Evolutionary conservation across 2,797 vertebrate species (phyloP).

Genomic region (Enteromius mattozi): DNA sequence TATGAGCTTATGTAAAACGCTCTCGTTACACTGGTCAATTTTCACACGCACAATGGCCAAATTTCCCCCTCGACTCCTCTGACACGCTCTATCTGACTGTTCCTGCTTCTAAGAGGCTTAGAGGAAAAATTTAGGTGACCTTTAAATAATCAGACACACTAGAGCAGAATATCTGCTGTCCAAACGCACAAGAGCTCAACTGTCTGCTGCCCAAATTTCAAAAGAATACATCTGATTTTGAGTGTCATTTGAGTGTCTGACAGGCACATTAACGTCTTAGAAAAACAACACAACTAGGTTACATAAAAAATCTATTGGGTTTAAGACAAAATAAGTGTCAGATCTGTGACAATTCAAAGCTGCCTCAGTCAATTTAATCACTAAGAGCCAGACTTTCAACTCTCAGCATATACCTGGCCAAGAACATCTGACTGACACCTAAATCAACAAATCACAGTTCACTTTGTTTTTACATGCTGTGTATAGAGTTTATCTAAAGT

Average conservation of each 20-base stretch:
- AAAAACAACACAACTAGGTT: slow-evolving; percentile 16
- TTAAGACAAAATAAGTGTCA: not conserved
- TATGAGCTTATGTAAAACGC: slow-evolving; percentile 76
- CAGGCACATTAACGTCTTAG: slow-evolving; percentile 13
- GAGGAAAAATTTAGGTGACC: slow-evolving; percentile 79
- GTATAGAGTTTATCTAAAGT: not conserved
- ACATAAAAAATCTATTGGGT: not conserved
- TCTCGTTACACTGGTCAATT: slow-evolving; percentile 80
- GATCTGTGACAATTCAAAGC: not conserved
- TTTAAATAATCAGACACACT: slow-evolving; percentile 77
- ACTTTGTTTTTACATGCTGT: not conserved
- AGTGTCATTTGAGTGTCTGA: slow-evolving; percentile 22
- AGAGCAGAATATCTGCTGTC: slow-evolving; percentile 66
- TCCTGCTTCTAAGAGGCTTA: slow-evolving; percentile 82
- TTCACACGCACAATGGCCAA: slow-evolving; percentile 74
- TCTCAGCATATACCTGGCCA: not conserved
- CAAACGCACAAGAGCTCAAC: slow-evolving; percentile 66
- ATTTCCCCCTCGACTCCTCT: slow-evolving; percentile 78
- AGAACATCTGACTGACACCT: not conserved
- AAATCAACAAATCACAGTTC: not conserved
- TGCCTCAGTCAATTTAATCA: not conserved
- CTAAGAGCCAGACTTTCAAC: not conserved
- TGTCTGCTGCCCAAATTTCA: slow-evolving; percentile 67
- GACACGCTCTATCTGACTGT: slow-evolving; percentile 78
- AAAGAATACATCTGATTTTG: slow-evolving; percentile 61